Evolutionary conservation across 37 sponge, comb jelly and placozoan genomes (phyloP).

Genomic region (Haliclona indistincta): DNA sequence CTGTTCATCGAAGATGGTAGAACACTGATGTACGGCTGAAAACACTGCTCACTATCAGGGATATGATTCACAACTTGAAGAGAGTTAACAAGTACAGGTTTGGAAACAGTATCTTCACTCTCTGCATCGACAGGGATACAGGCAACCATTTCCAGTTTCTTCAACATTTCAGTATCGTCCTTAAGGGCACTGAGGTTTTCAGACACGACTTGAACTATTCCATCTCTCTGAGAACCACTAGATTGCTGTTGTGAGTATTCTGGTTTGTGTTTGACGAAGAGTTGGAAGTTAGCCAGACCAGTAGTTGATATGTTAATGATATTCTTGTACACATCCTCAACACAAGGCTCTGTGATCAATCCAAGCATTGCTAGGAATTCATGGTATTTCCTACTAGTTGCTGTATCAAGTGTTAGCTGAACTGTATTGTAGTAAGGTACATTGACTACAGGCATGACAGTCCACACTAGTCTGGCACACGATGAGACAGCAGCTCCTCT

Average conservation of each 20-base stretch:
- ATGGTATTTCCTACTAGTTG: background rate
- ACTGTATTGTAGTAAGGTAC: background rate
- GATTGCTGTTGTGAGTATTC: background rate
- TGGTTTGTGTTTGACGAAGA: background rate
- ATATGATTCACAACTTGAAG: background rate
- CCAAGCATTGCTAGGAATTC: background rate
- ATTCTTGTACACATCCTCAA: background rate
- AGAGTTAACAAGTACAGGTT: background rate
- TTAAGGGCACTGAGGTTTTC: background rate
- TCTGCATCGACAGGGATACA: conserved; percentile 1
- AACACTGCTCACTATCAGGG: background rate
- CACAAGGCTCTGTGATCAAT: background rate
- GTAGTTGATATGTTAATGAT: background rate
- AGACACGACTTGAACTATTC: background rate
- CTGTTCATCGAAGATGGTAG: background rate
- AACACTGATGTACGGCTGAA: background rate
- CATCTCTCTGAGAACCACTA: background rate
- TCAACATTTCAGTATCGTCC: background rate
- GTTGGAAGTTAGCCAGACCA: background rate
- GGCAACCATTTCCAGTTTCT: background rate
- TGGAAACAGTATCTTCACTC: background rate
- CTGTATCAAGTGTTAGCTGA: too few species aligned
- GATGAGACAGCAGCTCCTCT: background rate
- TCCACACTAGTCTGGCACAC: conserved; percentile 1
- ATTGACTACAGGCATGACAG: conserved; percentile 14